Base-by-base conservation (phyloP, 1,140 invertebrate species). In the Bombus consobrinus region DNA sequence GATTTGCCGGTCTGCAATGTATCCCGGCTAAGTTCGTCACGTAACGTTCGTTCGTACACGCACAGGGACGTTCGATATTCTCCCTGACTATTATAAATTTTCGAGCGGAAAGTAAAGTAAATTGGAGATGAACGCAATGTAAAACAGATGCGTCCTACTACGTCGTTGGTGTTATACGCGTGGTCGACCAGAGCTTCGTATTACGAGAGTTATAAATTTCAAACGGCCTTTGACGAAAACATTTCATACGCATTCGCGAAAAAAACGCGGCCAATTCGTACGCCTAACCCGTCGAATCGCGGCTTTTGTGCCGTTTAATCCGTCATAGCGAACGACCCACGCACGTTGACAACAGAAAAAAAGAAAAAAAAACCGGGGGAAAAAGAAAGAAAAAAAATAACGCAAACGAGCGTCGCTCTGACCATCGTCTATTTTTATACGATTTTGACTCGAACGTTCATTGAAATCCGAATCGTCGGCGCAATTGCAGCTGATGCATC, bases 401-500 rank as follows among this genome's bases (percentile, higher is more conserved):
- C 86, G 86, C 87, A 71, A 85, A 89, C 81, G 72, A 84, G 66
- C 53, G 39, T 32, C 41, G 83, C 81, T 82, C 85, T 72, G 77
- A 41, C 57, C 78, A n/a, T 81, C 78, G 82, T 83, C 80, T 81
- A 81, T 86, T 80, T 85, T 59, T 71, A 57, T 81, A 76, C 68
- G 73, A 90, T 90, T 79, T 71, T 57, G 66, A 53, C 8, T 62
- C 81, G 75, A 81, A 64, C 64, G 86, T 89, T 87, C 75, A 85
- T 90, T 90, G 78, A 90, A 90, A 87, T 78, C 66, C 73, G 74
- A 87, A 90, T 88, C 86, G 66, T 71, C 57, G 74, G 72, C 81
- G 78, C 89, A 64, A 90, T 84, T 83, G 83, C 87, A 86, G 85
- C 79, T 85, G 87, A 89, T 89, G 87, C 88, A 85, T 81, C 86